Base-by-base conservation (phyloP, 2,888 invertebrate species). In the Phymatocera aterrima region DNA sequence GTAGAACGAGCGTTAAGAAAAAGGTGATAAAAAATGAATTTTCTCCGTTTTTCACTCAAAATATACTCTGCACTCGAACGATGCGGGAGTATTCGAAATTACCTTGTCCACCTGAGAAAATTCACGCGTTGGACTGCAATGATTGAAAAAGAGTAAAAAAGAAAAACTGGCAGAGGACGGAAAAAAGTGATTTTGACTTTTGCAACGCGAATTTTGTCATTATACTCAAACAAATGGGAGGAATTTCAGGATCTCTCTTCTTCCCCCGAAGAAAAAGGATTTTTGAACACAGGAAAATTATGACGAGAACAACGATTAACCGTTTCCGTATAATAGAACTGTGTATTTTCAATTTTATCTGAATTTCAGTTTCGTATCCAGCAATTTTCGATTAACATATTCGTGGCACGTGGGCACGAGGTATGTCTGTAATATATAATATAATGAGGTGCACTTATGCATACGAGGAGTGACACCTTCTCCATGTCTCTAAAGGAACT, bases 381-480 rank as follows among this genome's bases (percentile, higher is more conserved):
- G 21, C 21, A n/a, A 28, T 12, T 68, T 43, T 46, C 60, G 37
- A 75, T 75, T 75, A 57, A 75, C 75, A 75, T 75, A 75, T 75
- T 43, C 72, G 51, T 72, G 51, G 31, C 48, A 72, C 72, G 72
- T 72, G 72, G 72, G 72, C 72, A 72, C 4, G 15, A 10, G 72
- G 48, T 51, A 72, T 72, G 48, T 18, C 37, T 54, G 57, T 31
- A 54, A 43, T 72, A 34, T 51, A 57, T 31, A 24, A 34, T 40
- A 75, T 88, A 88, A 88, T 88, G 86, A 87, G 85, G 83, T 83
- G 84, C 85, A 83, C 84, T 87, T 87, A 87, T 88, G 87, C 86
- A 87, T 87, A 87, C 88, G 84, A 85, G 82, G 83, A 85, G 87
- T 86, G 89, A 89, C 88, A 89, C 88, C 88, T 88, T 89, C 88